Evolutionary conservation across 2,797 vertebrate species (phyloP), one percentile per base, ranked within the genome.

Genomic region (Nothura maculosa): DNA sequence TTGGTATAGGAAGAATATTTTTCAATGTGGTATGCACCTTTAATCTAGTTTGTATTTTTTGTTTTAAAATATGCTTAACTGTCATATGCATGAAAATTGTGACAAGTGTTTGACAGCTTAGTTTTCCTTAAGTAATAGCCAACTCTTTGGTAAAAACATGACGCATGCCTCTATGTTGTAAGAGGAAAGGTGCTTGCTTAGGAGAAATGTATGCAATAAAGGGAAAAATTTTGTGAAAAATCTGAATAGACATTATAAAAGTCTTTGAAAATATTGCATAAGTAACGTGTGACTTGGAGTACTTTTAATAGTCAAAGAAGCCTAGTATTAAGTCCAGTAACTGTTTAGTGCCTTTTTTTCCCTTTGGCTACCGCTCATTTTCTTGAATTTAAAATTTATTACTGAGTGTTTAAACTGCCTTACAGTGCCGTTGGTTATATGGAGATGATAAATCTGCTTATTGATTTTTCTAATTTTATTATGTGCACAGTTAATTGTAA

Each of bases 401-500:
- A 83, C 78, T 62, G 11, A 90, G 52, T 94, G 81, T 96, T 96
- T 96, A 93, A 96, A 91, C 89, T 85, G 10, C 86, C 48, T 96
- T 97, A 93, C 78, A 92, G 82, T 96, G 81, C 69, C 28, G 36
- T 84, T 83, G 80, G 94, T 96, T 96, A 95, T 94, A 93, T 94
- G 70, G 91, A 97, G 95, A 97, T 97, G 90, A 97, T 96, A 97
- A 97, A 95, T 91, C 72, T 93, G 48, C 90, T 79, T 87, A 97
- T 97, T 96, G 96, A 97, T 98, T 98, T 98, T 98, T 97, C 96
- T 98, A 98, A 98, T 98, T 98, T 98, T 98, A 98, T 98, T 98
- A 98, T 98, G 98, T 97, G 97, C 97, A 98, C 97, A 97, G 98
- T 98, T 97, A 96, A 95, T 97, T 99, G 98, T 99, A 99, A 99